Evolutionary conservation across 2,888 invertebrate species (phyloP), one percentile per base, ranked within the genome.

Genomic region (Lasioglossum leucozonium): DNA sequence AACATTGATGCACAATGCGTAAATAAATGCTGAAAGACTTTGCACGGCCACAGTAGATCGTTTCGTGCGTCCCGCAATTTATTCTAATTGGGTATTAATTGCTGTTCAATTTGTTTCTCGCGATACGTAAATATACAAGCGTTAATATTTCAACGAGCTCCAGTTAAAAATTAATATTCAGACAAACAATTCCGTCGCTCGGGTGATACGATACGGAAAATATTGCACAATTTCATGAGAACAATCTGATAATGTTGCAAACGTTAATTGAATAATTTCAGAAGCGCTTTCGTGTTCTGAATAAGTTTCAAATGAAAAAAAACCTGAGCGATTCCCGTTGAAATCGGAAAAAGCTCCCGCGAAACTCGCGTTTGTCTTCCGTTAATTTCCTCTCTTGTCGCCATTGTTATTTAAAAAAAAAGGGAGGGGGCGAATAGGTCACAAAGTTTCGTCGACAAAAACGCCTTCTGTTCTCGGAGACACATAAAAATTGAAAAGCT

Each of bases 351-450:
- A 34, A 72, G 44, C 42, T 44, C 22, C 8, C 30, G 34, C 72
- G 47, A 34, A 72, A 34, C 72, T 47, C 47, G 30, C 30, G 22
- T 47, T 72, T 72, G 22, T 72, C 11, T 47, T 44, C 47, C 47
- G 47, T 72, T 72, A 72, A 72, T 44, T 30, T 34, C 47, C 47
- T 22, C 44, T 13, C 44, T 72, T 72, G 72, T 44, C 22, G 47
- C 72, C 47, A 34, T 44, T 34, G 22, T 72, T 30, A 44, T 47
- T 40, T 34, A 65, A 65, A 34, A 65, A 18, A 30, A 58, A 42
- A 42, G 42, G 42, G 42, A 1, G 0, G 5, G 47, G 47, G 18
- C 18, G 2, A 0, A 18, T 51, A 34, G 34, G 30, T 16, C 65
- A 30, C 30, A 34, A 18, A 3, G 34, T 34, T 58, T 13, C 26